Percentiles rank a stretch among this genome's conserved stretches.
phyloP scores from a whole-genome alignment of 2,797 vertebrate species.

The Mormyrus hasselquistii region DNA sequence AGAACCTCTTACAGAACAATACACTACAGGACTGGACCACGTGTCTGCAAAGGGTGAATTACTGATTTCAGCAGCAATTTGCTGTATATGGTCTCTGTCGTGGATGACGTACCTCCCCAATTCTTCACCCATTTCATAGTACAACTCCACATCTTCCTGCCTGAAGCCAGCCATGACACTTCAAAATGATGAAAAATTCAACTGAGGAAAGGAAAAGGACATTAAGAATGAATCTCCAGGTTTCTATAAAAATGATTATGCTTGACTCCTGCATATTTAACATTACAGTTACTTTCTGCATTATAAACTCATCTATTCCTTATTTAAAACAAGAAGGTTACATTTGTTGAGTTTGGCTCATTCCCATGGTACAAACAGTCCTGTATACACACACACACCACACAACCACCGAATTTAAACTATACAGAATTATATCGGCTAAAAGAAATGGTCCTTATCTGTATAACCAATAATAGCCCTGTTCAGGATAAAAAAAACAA shows the following conservation, averaged over 20 bases:
- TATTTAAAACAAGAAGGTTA: not conserved
- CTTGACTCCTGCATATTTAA: not conserved
- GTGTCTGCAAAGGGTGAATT: not conserved
- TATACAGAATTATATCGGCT: not conserved
- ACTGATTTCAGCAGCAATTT: not conserved
- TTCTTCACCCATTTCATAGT: constrained; percentile 93
- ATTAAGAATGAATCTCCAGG: not conserved
- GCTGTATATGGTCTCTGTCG: not conserved
- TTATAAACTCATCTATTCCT: not conserved
- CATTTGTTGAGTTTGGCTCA: not conserved
- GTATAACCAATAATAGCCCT: not conserved
- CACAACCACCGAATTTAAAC: not conserved
- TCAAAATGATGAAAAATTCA: not conserved
- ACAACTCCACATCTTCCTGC: constrained; percentile 82
- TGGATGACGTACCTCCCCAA: constrained; percentile 76
- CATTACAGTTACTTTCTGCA: not conserved
- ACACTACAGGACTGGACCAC: not conserved
- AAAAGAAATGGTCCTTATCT: not conserved
- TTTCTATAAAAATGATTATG: not conserved
- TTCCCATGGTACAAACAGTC: not conserved
- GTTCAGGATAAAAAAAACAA: not conserved
- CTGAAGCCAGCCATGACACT: constrained; percentile 81
- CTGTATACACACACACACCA: not conserved
- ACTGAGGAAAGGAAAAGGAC: not conserved
- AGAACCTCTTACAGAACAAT: not conserved